Conservation (phyloP, 2,888 invertebrate species). For the Arctia plantaginis region DNA sequence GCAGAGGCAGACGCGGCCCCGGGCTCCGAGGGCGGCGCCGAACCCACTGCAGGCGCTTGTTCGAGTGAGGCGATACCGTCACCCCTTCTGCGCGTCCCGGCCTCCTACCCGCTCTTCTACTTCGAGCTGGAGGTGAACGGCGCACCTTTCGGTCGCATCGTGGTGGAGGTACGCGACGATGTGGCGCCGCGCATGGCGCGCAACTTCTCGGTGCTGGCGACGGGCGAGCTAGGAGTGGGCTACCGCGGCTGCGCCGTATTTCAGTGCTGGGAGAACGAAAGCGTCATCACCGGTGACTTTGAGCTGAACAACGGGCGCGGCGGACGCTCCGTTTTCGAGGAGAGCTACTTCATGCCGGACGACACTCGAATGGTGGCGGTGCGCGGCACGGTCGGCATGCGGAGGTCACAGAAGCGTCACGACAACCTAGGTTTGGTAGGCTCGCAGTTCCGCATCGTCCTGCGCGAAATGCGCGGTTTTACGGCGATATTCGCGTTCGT, state of each 20-base stretch:
- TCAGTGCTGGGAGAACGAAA: slow-evolving; percentile 94
- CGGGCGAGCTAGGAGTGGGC: slow-evolving; percentile 91
- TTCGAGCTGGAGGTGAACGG: slow-evolving; percentile 92
- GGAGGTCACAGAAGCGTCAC: slow-evolving; percentile 92
- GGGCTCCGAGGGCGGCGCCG: slow-evolving; percentile 36
- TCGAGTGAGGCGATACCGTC: slow-evolving; percentile 61
- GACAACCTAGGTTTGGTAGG: slow-evolving; percentile 94
- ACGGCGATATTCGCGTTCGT: slow-evolving; percentile 94
- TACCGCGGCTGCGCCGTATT: slow-evolving; percentile 93
- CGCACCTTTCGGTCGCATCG: slow-evolving; percentile 89
- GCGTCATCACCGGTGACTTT: slow-evolving; percentile 93
- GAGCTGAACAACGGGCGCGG: slow-evolving; percentile 93
- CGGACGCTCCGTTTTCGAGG: slow-evolving; percentile 91
- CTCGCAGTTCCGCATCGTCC: slow-evolving; percentile 93
- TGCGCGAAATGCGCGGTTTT: slow-evolving; percentile 93
- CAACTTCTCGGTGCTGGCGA: slow-evolving; percentile 90
- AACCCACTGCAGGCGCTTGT: slow-evolving; percentile 56
- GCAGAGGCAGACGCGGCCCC: slow-evolving; percentile 38
- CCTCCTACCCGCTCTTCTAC: slow-evolving; percentile 90
- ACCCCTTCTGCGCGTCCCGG: slow-evolving; percentile 51
- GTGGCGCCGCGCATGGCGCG: slow-evolving; percentile 93
- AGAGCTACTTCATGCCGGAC: slow-evolving; percentile 92
- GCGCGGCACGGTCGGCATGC: slow-evolving; percentile 93
- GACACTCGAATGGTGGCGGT: slow-evolving; percentile 92
- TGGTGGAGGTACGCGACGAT: slow-evolving; percentile 92